phyloP scores from a whole-genome alignment of 1,140 invertebrate genomes.

The Conus betulinus region DNA sequence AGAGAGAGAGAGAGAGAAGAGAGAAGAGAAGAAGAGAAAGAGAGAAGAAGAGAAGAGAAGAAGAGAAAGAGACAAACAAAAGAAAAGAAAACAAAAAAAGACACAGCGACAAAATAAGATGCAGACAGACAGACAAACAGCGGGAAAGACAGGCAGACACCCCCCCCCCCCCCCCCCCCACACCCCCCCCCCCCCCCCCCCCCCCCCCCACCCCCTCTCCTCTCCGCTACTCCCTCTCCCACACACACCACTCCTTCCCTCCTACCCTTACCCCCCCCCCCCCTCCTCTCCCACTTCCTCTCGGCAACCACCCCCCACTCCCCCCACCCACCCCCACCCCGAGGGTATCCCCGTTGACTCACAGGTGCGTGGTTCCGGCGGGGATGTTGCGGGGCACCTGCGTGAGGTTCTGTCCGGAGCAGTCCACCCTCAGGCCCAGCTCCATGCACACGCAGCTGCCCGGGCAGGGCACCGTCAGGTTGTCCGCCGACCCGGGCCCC shows the following conservation, averaged over 20 bases:
- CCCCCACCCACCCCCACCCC: no score
- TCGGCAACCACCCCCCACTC: no score
- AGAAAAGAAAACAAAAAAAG: neutral
- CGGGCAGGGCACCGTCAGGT: neutral
- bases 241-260: no score
- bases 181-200: neutral
- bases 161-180: no score
- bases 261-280: neutral
- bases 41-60: neutral
- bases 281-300: neutral
- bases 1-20: neutral
- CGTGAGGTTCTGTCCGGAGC: constrained; percentile 33
- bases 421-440: constrained; percentile 23
- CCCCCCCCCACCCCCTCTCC: no score
- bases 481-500: neutral
- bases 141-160: constrained; percentile 2
- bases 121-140: neutral
- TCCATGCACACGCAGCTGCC: constrained; percentile 20
- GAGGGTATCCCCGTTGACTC: neutral
- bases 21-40: neutral
- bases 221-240: no score
- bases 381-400: constrained; percentile 25
- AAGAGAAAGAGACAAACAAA: neutral
- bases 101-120: no score
- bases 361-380: constrained; percentile 9